Conservation (phyloP, 2,797 vertebrate species). For the Enteromius mattozi region DNA sequence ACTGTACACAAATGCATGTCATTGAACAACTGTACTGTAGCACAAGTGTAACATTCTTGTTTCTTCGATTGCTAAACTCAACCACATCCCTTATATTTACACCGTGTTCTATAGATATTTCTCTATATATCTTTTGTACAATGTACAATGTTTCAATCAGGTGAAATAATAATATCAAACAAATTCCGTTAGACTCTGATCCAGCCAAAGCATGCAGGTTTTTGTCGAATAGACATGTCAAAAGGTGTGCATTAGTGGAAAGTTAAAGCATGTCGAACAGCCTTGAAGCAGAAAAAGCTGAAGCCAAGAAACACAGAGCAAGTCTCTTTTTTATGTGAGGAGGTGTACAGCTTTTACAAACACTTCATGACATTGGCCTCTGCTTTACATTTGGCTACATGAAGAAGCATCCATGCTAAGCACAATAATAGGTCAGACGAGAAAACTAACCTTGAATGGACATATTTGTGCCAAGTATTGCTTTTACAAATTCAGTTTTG, state of each 20-base stretch:
- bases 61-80: conserved; percentile 72
- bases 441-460: conserved; percentile 10
- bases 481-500: conserved; percentile 17
- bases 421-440: conserved; percentile 13
- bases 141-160: conserved; percentile 78
- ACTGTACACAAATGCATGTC: conserved; percentile 83
- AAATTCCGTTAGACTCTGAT: conserved; percentile 62
- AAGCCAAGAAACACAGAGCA: conserved; percentile 61
- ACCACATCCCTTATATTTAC: conserved; percentile 77
- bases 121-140: conserved; percentile 74
- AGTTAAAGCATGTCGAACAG: conserved; percentile 59
- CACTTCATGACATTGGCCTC: conserved; percentile 47
- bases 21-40: conserved; percentile 77
- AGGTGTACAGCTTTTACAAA: conserved; percentile 44
- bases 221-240: conserved; percentile 66
- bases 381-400: conserved; percentile 50
- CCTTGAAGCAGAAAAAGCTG: conserved; percentile 60
- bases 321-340: conserved; percentile 44
- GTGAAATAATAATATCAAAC: conserved; percentile 71
- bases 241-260: conserved; percentile 64
- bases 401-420: conserved; percentile 32
- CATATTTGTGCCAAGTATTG: conserved; percentile 35
- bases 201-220: conserved; percentile 76
- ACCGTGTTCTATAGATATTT: conserved; percentile 75
- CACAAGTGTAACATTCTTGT: conserved; percentile 76